Evolutionary conservation across 2,113 vertebrate genomes (phyloP), one percentile per base, ranked within the genome.

Genomic region (Xiphophorus hellerii): DNA sequence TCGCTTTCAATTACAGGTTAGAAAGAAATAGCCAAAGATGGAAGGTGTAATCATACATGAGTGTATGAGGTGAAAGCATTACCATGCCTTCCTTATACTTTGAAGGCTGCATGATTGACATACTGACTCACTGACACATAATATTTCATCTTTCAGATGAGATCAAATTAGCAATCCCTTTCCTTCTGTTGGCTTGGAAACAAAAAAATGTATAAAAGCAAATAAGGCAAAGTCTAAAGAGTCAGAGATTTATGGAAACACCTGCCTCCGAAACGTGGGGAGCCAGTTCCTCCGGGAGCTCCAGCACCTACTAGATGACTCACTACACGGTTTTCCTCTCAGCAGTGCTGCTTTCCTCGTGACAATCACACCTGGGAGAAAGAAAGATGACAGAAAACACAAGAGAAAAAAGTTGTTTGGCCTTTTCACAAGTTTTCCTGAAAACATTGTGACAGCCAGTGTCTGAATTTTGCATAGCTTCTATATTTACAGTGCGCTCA

Each of bases 251-350:
- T 68, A 48, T 67, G 11, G 63, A 82, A 84, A 88, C 77, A 81
- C 63, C 78, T 87, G 74, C 62, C 69, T 76, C 69, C 60, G 60
- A 37, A 72, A 84, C 42, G 25, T 71, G 73, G 74, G 39, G 60
- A 44, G 71, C 51, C 44, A 74, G 44, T 77, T 69, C 78, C 82
- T 65, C 30, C 35, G 82, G 80, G 82, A 77, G 81, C 77, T 60
- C 62, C 65, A 31, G 67, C 30, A 58, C 73, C 71, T 66, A 42
- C 80, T 78, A 63, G 69, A 66, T 84, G 84, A 83, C 69, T 88
- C 86, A 82, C 84, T 74, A 72, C 80, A 84, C n/a, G 76, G 64
- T 87, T 90, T 87, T 67, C 71, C 80, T 88, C 82, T 86, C 84
- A 84, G 83, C 62, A 28, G 37, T 63, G 3, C 30, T 68, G 78